These are phyloP conservation scores for Hassar affinis DNA, from an alignment of 2,113 vertebrate genomes.

Conservation along the genomic window DNA sequence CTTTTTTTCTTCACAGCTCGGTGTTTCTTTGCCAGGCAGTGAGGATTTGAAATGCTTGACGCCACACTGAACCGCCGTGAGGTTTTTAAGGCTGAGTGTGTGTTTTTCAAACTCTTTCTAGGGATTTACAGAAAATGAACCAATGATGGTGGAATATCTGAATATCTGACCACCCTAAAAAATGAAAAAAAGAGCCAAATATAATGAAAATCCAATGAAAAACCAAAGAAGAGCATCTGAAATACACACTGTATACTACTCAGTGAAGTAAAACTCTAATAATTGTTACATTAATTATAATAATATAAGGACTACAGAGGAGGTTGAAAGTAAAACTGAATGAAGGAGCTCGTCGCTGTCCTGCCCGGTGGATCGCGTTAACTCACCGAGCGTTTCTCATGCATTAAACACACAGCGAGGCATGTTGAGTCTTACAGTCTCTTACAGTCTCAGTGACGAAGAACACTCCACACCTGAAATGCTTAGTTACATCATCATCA, in stretches of 20 bases:
- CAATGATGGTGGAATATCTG: slow-evolving; percentile 13
- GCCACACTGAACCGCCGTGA: neutral
- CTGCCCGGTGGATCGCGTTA: neutral
- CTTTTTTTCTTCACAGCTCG: neutral
- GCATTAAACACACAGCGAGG: slow-evolving; percentile 2
- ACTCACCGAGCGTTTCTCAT: slow-evolving; percentile 24
- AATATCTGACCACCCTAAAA: neutral
- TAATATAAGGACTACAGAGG: slow-evolving; percentile 40
- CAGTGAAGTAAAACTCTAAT: slow-evolving; percentile 36
- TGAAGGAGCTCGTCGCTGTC: neutral
- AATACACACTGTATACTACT: neutral
- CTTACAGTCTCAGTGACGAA: neutral
- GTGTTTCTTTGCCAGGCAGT: neutral
- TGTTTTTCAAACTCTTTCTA: neutral
- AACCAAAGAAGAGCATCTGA: slow-evolving; percentile 15
- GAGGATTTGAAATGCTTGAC: neutral
- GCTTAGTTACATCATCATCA: neutral
- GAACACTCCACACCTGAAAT: neutral
- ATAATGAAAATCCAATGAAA: slow-evolving; percentile 13
- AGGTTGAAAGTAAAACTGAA: neutral
- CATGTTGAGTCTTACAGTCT: neutral
- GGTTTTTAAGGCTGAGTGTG: neutral
- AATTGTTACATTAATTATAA: slow-evolving; percentile 30
- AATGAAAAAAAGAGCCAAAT: neutral
- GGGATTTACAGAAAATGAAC: slow-evolving; percentile 7